Evolutionary conservation across 1,140 invertebrate genomes (phyloP).

Genomic region (Zaprionus africanus): DNA sequence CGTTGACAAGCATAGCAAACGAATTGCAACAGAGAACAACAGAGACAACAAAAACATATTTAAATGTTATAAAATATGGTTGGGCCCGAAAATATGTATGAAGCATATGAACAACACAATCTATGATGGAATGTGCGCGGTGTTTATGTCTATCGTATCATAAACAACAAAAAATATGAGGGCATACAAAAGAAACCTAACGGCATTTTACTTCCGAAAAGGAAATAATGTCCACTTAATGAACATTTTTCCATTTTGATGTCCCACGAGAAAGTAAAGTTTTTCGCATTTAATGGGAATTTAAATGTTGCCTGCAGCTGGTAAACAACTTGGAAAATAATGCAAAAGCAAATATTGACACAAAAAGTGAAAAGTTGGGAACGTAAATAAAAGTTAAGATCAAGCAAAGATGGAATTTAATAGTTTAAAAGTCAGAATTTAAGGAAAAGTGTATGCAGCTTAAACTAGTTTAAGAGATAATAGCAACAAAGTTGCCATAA

Average conservation of each 20-base stretch:
- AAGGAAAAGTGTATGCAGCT: neutral
- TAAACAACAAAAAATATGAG: conserved; percentile 13
- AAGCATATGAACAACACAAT: conserved; percentile 8
- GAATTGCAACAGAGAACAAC: conserved; percentile 12
- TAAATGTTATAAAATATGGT: conserved; percentile 21
- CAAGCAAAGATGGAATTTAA: neutral
- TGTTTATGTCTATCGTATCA: neutral
- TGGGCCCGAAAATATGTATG: conserved; percentile 6
- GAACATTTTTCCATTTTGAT: conserved; percentile 7
- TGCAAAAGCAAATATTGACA: neutral
- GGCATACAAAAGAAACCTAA: conserved; percentile 10
- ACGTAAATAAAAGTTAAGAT: neutral
- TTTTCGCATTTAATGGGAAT: conserved; percentile 1
- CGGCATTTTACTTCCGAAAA: conserved; percentile 12
- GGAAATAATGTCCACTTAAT: conserved; percentile 16
- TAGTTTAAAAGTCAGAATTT: neutral
- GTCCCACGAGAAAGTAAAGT: neutral
- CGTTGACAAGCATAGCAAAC: conserved; percentile 42
- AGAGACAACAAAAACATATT: conserved; percentile 18
- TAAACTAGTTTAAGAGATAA: neutral
- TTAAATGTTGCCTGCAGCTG: conserved; percentile 5
- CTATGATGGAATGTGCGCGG: neutral
- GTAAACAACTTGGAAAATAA: neutral
- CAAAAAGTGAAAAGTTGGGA: neutral
- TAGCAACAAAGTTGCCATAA: neutral